Percentiles rank a stretch among this genome's conserved stretches.
Evolutionary conservation across 2,888 invertebrate species (phyloP).

Genomic region (Acronicta alni): DNA sequence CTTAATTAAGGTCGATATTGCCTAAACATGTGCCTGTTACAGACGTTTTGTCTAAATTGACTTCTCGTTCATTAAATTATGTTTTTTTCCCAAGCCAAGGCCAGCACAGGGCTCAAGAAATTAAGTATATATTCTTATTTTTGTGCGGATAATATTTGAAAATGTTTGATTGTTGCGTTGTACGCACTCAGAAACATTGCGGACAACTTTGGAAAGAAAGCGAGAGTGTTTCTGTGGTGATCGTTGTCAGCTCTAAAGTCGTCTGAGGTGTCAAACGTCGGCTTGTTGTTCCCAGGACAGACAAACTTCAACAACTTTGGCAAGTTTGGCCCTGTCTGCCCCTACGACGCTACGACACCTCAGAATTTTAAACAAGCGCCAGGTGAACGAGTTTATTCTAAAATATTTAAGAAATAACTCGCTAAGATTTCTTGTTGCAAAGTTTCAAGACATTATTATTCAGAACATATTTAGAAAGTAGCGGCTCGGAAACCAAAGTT

Average conservation of each 20-base stretch:
- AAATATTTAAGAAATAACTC: conserved; percentile 76
- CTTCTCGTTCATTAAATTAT: conserved; percentile 41
- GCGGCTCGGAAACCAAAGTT: conserved; percentile 36
- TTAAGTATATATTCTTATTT: conserved; percentile 16
- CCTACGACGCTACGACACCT: conserved; percentile 73
- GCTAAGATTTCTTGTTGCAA: conserved; percentile 69
- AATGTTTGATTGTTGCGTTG: conserved; percentile 18
- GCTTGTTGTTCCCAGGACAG: conserved; percentile 69
- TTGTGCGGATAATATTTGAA: conserved; percentile 22
- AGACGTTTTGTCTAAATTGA: conserved; percentile 50
- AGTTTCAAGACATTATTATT: conserved; percentile 57
- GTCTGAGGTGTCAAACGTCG: conserved; percentile 72
- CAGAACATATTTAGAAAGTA: conserved; percentile 47
- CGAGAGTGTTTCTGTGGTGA: conserved; percentile 69
- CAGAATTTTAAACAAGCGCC: conserved; percentile 82
- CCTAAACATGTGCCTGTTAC: conserved; percentile 38
- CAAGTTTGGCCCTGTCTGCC: conserved; percentile 71
- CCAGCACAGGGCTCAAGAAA: conserved; percentile 13
- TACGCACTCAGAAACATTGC: conserved; percentile 12
- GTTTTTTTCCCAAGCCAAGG: conserved; percentile 27
- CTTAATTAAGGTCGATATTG: conserved; percentile 35
- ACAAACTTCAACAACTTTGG: conserved; percentile 67
- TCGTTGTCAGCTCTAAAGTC: conserved; percentile 71
- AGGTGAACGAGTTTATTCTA: conserved; percentile 78
- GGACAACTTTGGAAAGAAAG: conserved; percentile 40